These are phyloP conservation scores for Nephrocerus scutellatus DNA, from an alignment of 2,888 invertebrate genomes.

Conservation along the genomic window DNA sequence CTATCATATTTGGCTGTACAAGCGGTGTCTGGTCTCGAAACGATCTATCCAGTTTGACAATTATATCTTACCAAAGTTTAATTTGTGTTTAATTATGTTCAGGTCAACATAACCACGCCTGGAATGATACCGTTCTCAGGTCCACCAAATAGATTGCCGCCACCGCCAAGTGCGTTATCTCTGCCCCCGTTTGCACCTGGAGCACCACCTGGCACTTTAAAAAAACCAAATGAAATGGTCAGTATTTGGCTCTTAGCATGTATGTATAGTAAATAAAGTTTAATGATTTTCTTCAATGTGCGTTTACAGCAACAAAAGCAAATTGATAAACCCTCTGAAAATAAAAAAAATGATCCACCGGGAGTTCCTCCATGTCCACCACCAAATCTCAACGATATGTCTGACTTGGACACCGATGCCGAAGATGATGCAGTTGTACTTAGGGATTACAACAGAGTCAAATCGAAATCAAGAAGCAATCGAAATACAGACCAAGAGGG, in stretches of 20 bases:
- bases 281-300: constrained; percentile 20
- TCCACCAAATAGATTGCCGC: constrained; percentile 36
- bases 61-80: too few relatives aligned
- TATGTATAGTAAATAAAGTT: constrained; percentile 15
- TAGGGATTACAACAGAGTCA: constrained; percentile 26
- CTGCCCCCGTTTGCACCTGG: constrained; percentile 50
- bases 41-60: too few relatives aligned
- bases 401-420: constrained; percentile 52
- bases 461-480: constrained; percentile 35
- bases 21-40: too few relatives aligned
- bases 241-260: constrained; percentile 42
- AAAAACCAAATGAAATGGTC: constrained; percentile 59
- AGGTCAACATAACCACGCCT: constrained; percentile 44
- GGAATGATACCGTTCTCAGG: constrained; percentile 37
- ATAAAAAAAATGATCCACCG: constrained; percentile 59
- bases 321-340: constrained; percentile 32
- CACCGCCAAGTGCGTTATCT: constrained; percentile 41
- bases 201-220: constrained; percentile 64
- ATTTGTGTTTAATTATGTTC: too few relatives aligned
- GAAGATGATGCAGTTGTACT: constrained; percentile 42
- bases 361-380: constrained; percentile 85
- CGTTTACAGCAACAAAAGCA: constrained; percentile 21
- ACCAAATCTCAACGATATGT: constrained; percentile 62
- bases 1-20: too few relatives aligned
- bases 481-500: constrained; percentile 44